Evolutionary conservation across 2,113 vertebrate species (phyloP).

Genomic region (Hystrix brachyura): DNA sequence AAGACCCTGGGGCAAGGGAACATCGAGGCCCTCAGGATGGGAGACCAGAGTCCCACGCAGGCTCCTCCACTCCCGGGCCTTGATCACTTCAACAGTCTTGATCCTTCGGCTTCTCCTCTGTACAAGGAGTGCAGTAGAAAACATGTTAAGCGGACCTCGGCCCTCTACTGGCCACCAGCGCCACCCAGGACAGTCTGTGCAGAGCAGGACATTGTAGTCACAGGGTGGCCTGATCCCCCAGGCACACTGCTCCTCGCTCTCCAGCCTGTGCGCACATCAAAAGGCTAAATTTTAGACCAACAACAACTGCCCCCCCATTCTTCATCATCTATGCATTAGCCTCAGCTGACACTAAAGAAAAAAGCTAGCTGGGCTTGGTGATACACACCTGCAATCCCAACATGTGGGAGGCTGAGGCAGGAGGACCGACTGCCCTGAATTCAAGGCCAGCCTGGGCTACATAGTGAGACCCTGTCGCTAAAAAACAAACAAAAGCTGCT

Average conservation of each 20-base stretch:
- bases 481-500: not conserved
- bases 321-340: not conserved
- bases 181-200: not conserved
- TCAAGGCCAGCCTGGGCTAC: not conserved
- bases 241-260: not conserved
- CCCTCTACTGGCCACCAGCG: not conserved
- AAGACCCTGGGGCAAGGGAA: not conserved
- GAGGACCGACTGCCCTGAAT: not conserved
- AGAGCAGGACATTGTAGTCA: not conserved
- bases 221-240: not conserved
- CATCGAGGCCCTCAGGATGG: not conserved
- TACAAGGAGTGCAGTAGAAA: not conserved
- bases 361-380: not conserved
- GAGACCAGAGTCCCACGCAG: not conserved
- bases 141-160: not conserved
- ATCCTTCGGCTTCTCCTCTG: not conserved
- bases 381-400: not conserved
- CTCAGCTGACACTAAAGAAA: not conserved
- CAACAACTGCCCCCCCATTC: too few species aligned
- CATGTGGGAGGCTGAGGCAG: not conserved
- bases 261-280: not conserved
- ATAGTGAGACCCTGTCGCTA: not conserved
- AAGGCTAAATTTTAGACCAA: not conserved
- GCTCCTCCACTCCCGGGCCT: not conserved
- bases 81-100: not conserved